Percentiles rank a stretch among this genome's conserved stretches.
Evolutionary conservation across 2,113 vertebrate genomes (phyloP).

Genomic region (Datnioides undecimradiatus): DNA sequence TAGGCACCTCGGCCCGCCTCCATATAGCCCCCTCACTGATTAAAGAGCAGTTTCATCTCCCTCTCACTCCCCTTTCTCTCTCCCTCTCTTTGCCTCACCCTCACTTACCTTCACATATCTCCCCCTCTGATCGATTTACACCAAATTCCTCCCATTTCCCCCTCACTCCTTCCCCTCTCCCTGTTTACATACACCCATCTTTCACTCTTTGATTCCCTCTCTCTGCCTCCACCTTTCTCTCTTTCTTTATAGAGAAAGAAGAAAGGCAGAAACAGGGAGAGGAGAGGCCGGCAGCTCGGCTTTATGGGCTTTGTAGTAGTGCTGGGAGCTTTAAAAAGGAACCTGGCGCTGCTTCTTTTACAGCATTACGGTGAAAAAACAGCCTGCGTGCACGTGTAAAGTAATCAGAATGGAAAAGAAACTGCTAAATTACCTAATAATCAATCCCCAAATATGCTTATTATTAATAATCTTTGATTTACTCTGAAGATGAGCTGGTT

Average conservation of each 20-base stretch:
- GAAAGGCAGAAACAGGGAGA: constrained; percentile 34
- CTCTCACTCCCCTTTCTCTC: constrained; percentile 26
- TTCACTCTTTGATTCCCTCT: not conserved
- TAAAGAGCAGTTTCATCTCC: constrained; percentile 83
- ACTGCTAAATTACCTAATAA: not conserved
- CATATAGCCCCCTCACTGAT: constrained; percentile 85
- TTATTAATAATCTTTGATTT: not conserved
- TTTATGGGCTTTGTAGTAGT: constrained; percentile 38
- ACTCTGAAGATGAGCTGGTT: not conserved
- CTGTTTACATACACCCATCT: not conserved
- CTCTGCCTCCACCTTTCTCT: not conserved
- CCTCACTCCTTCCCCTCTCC: not conserved
- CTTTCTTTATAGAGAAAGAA: constrained; percentile 14
- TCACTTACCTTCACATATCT: constrained; percentile 30
- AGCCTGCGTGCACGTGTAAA: not conserved
- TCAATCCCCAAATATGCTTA: not conserved
- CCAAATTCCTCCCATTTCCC: not conserved
- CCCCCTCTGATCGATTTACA: constrained; percentile 1
- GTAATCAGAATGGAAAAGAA: not conserved
- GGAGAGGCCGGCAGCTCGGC: constrained; percentile 46
- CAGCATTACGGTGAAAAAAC: constrained; percentile 1
- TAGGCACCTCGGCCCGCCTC: constrained; percentile 90
- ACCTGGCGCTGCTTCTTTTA: constrained; percentile 33
- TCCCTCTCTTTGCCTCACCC: constrained; percentile 19
- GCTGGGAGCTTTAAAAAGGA: constrained; percentile 42